A percentile compares a stretch with the other conserved stretches of the same genome.
phyloP scores from a whole-genome alignment of 2,888 invertebrate genomes.

The Leucania comma region DNA sequence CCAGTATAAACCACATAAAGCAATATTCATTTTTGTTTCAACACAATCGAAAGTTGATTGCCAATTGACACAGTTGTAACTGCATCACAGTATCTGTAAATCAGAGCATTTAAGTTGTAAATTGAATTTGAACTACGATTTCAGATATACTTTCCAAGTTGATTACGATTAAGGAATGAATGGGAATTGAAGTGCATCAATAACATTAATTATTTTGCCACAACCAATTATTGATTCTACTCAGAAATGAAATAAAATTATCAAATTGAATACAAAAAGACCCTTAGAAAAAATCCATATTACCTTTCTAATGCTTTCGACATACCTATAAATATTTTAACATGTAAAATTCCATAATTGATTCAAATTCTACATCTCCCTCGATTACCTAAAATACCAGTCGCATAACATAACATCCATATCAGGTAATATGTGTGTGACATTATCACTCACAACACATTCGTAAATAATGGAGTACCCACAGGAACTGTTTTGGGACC shows the following conservation, averaged over 20 bases:
- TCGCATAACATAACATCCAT: neutral
- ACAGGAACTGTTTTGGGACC: neutral
- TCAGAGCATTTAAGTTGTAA: slow-evolving; percentile 30
- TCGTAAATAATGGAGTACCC: slow-evolving; percentile 14
- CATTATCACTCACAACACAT: neutral
- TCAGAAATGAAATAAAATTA: neutral
- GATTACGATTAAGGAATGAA: slow-evolving; percentile 20
- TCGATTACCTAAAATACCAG: neutral
- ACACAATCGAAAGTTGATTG: slow-evolving; percentile 54
- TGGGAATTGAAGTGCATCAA: slow-evolving; percentile 1
- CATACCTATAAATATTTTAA: neutral
- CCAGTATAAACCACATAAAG: neutral
- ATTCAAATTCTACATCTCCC: neutral
- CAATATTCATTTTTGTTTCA: slow-evolving; percentile 26
- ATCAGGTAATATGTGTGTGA: neutral
- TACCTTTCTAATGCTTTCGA: neutral
- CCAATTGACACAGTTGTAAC: slow-evolving; percentile 44
- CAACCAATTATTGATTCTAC: neutral
- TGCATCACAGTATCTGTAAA: slow-evolving; percentile 35
- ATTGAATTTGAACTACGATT: slow-evolving; percentile 39
- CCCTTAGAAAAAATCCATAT: neutral
- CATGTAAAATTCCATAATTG: neutral
- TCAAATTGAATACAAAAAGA: neutral
- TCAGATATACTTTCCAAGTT: slow-evolving; percentile 18
- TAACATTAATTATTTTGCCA: neutral